Evolutionary conservation across 2,888 invertebrate genomes (phyloP).

Genomic region (Eutolmus rufibarbis): DNA sequence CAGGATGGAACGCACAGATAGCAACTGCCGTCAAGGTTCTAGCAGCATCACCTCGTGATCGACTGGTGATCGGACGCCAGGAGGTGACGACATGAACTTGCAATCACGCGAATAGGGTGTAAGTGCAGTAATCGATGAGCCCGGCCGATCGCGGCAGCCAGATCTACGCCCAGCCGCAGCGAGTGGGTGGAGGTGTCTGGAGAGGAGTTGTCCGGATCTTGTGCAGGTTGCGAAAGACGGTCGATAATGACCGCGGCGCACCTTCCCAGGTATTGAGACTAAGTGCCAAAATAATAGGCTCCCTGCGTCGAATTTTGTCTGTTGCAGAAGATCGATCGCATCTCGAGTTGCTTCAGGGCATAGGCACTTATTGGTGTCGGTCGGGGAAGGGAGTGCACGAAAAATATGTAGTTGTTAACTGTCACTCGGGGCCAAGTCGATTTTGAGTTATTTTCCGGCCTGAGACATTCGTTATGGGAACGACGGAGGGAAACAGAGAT

Average conservation of each 20-base stretch:
- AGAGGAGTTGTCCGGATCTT: background rate
- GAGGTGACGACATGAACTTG: conserved; percentile 25
- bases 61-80: conserved; percentile 4
- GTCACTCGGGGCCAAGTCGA: background rate
- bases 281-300: background rate
- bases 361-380: background rate
- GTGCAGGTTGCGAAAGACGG: background rate
- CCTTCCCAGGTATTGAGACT: background rate
- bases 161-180: background rate
- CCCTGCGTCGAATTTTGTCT: background rate
- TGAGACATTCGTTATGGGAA: background rate
- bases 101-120: background rate
- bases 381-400: background rate
- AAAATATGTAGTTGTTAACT: background rate
- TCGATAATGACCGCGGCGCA: background rate
- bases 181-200: background rate
- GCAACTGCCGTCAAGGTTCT: background rate
- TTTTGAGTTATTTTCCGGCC: background rate
- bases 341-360: background rate
- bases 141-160: background rate
- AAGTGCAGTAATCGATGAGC: background rate
- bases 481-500: background rate
- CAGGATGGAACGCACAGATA: background rate
- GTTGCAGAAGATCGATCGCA: background rate
- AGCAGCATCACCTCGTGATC: background rate